These are phyloP conservation scores for Plebejus melissa DNA, from an alignment of 2,888 invertebrate species.

Conservation along the genomic window DNA sequence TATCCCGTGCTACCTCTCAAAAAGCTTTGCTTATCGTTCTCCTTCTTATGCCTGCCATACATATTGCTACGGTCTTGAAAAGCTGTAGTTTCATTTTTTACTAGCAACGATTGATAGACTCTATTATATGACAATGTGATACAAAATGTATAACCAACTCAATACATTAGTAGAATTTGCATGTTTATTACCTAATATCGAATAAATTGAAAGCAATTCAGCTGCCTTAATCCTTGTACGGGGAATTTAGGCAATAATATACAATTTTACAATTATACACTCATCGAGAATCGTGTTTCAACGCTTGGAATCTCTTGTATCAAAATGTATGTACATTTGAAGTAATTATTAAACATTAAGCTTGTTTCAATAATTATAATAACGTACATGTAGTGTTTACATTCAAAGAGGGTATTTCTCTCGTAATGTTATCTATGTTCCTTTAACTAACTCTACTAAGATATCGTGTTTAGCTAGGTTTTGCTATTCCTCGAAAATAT, in stretches of 20 bases:
- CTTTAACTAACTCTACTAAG: no score
- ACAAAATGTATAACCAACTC: neutral
- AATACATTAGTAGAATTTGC: neutral
- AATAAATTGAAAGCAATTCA: constrained; percentile 9
- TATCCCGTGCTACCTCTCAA: no score
- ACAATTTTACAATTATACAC: neutral
- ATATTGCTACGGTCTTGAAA: no score
- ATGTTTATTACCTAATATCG: constrained; percentile 9
- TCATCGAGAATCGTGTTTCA: neutral
- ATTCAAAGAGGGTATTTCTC: neutral
- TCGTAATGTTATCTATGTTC: neutral
- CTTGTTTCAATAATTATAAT: neutral
- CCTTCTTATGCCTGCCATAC: no score
- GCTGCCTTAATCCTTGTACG: neutral
- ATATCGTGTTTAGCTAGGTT: no score
- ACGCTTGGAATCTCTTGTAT: neutral
- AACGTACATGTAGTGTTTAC: neutral
- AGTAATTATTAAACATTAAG: neutral
- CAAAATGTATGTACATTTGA: neutral
- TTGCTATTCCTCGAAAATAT: no score
- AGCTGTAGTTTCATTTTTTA: no score
- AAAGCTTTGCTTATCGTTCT: no score
- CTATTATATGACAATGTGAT: neutral
- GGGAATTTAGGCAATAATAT: neutral
- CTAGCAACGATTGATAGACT: neutral